A percentile compares a stretch with the other conserved stretches of the same genome.
These are phyloP conservation scores for Lasioglossum albipes DNA, from an alignment of 1,140 invertebrate species.

Conservation along the genomic window DNA sequence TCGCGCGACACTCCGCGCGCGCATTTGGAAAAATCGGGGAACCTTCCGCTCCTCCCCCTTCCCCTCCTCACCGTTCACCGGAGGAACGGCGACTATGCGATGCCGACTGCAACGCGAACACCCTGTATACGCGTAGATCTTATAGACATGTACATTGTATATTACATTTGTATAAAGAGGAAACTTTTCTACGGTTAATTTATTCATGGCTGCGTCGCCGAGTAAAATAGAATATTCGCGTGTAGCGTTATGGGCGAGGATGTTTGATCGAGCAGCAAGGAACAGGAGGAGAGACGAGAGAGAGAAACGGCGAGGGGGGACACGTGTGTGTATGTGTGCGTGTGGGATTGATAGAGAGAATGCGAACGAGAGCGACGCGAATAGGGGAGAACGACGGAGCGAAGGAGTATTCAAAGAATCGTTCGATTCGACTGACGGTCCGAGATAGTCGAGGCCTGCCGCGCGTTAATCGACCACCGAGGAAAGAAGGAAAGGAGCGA, in stretches of 20 bases:
- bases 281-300: conserved; percentile 20
- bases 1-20: too few relatives aligned
- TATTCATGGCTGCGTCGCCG: conserved; percentile 77
- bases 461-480: background rate
- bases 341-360: background rate
- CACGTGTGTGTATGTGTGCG: too few relatives aligned
- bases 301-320: background rate
- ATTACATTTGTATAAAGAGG: conserved; percentile 80
- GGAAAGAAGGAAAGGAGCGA: conserved; percentile 5
- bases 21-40: too few relatives aligned
- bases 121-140: conserved; percentile 55
- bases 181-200: conserved; percentile 79
- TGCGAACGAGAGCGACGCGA: background rate
- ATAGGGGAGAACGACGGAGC: too few relatives aligned
- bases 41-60: too few relatives aligned
- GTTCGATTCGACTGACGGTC: background rate
- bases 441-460: background rate
- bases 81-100: background rate
- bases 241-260: background rate
- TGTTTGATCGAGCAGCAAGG: conserved; percentile 8
- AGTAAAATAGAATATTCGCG: conserved; percentile 55
- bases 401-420: background rate
- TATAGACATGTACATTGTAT: conserved; percentile 77
- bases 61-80: background rate
- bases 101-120: conserved; percentile 3